Evolutionary conservation across 2,113 vertebrate species (phyloP), one percentile per base, ranked within the genome.

Genomic region (Cranoglanis bouderius): DNA sequence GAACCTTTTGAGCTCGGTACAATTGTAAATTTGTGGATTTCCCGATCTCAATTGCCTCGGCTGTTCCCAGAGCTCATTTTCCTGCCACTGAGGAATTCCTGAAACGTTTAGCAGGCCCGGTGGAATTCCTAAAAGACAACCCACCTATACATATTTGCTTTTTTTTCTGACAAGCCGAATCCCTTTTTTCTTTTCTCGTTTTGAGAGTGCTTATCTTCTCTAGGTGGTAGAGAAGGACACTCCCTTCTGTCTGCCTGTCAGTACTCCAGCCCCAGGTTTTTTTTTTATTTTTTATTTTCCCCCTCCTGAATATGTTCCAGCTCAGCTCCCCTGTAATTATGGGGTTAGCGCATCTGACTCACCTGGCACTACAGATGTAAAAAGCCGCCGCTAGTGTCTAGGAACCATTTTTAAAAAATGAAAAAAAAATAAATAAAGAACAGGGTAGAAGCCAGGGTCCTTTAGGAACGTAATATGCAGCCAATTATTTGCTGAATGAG

Each of bases 291-390:
- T 72, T 88, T 72, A n/a, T 32, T 63, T 32, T 89, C n/a, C 53
- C 51, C 70, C n/a, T 38, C 19, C 55, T 29, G 55, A 85, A 63
- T 84, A 82, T 91, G 88, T 91, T 91, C 90, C 91, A 91, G 89
- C 85, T 32, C 85, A 82, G 90, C 90, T 91, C 89, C 88, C 53
- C 91, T 89, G 90, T 94, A 94, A 95, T 95, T 93, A 94, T 90
- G 63, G 89, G 90, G 90, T 89, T 93, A 92, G 93, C 89, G 87
- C 86, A 57, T 93, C 83, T 81, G 35, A 82, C 90, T 94, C 92
- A 94, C 93, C 93, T 93, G 92, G 72, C 85, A 90, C 91, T 83
- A 88, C 77, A 84, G 91, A 90, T 93, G 92, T 93, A 90, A 93
- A 93, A 90, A 84, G 51, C 67, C n/a, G 67, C 88, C 91, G 87